Evolutionary conservation across 2,888 invertebrate species (phyloP).

Genomic region (Macrostomum cliftonense): DNA sequence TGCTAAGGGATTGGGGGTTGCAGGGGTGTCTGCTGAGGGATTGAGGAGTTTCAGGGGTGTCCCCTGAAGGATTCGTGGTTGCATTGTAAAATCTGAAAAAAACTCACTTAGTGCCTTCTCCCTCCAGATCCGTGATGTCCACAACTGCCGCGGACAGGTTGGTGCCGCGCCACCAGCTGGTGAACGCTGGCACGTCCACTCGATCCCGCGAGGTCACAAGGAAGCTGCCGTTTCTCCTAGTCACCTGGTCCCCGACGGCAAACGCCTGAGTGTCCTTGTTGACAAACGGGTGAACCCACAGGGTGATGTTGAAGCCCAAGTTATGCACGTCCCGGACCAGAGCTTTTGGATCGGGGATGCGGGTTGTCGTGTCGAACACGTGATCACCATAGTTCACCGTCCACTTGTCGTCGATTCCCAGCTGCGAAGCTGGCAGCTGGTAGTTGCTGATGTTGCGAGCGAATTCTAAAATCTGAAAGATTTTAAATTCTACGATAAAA

Average conservation of each 20-base stretch:
- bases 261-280: slow-evolving; percentile 62
- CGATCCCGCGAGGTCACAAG: not conserved
- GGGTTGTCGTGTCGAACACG: slow-evolving; percentile 49
- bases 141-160: not conserved
- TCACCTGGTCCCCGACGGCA: slow-evolving; percentile 45
- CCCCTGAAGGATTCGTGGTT: no score
- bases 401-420: slow-evolving; percentile 66
- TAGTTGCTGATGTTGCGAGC: slow-evolving; percentile 20
- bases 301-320: slow-evolving; percentile 53
- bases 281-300: slow-evolving; percentile 47
- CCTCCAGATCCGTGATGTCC: no score
- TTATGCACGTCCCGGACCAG: slow-evolving; percentile 45
- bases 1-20: no score
- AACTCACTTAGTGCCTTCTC: no score
- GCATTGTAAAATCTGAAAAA: no score
- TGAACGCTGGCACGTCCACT: not conserved
- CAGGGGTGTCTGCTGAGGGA: no score
- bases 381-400: slow-evolving; percentile 66
- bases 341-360: slow-evolving; percentile 51
- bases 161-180: not conserved
- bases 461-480: slow-evolving; percentile 18
- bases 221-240: not conserved
- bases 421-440: slow-evolving; percentile 22
- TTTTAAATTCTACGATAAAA: no score
- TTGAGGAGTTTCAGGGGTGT: no score